Conservation (phyloP, 2,888 invertebrate species). For the Brachylomia viminalis region DNA sequence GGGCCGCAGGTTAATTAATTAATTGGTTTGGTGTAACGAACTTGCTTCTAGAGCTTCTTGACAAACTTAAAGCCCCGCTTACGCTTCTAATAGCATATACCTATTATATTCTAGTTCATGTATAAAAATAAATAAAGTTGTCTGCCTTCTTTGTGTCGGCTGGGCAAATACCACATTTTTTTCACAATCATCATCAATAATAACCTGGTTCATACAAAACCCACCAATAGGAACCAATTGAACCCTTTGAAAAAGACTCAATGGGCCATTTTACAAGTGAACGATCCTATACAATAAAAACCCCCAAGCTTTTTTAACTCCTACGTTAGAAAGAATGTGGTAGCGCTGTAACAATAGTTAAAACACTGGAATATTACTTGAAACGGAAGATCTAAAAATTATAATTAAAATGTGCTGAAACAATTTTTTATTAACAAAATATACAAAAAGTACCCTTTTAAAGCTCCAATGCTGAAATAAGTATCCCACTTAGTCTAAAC, state of each 20-base stretch:
- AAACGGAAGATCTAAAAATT: background rate
- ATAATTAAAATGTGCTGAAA: background rate
- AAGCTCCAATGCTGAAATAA: slow-evolving; percentile 3
- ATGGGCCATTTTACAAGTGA: slow-evolving; percentile 39
- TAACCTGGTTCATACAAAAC: slow-evolving; percentile 2
- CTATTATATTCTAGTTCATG: too few species aligned
- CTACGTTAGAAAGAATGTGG: background rate
- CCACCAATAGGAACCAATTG: slow-evolving; percentile 9
- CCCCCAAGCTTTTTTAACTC: too few species aligned
- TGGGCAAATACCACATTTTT: background rate
- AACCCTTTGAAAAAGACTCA: slow-evolving; percentile 12
- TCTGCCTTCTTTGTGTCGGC: too few species aligned
- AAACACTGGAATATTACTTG: too few species aligned
- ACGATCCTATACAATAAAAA: slow-evolving; percentile 1
- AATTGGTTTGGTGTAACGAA: background rate
- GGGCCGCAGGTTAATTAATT: background rate
- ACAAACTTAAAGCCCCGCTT: too few species aligned
- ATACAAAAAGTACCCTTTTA: background rate
- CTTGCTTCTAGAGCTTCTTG: background rate
- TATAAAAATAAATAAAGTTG: too few species aligned
- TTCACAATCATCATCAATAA: too few species aligned
- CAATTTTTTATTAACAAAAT: background rate
- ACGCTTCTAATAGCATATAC: too few species aligned
- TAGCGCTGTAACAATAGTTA: background rate
- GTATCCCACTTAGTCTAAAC: slow-evolving; percentile 9